Conservation (phyloP, 2,113 vertebrate genomes). For the Climacteris rufus region DNA sequence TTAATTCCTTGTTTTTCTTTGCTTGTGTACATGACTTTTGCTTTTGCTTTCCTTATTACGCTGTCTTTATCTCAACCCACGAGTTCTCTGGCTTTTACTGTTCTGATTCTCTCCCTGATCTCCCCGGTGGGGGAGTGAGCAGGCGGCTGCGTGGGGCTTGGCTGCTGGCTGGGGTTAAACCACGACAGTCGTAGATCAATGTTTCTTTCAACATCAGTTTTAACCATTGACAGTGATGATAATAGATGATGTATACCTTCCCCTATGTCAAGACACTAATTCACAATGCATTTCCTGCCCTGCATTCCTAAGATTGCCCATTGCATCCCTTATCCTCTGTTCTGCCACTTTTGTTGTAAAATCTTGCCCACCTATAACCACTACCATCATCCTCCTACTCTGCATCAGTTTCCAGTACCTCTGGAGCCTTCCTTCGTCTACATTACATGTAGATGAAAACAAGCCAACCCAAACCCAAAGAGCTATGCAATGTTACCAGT, state of each 20-base stretch:
- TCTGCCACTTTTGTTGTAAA: background rate
- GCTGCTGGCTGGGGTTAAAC: background rate
- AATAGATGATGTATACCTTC: background rate
- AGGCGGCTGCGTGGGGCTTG: fast-evolving
- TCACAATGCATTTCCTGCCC: background rate
- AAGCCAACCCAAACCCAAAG: background rate
- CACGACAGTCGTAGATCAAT: background rate
- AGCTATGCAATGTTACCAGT: background rate
- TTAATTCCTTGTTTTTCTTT: background rate
- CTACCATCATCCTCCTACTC: background rate
- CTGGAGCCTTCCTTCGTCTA: too few species aligned
- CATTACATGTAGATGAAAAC: too few species aligned
- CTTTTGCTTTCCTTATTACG: background rate
- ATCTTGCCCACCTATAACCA: background rate
- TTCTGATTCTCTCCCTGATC: background rate
- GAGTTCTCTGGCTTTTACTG: background rate
- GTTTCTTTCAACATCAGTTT: background rate
- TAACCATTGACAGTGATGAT: background rate
- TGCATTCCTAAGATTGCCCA: background rate
- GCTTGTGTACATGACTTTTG: background rate
- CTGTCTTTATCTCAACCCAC: background rate
- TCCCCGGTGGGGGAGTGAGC: background rate
- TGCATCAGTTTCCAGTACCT: background rate
- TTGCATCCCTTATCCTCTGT: background rate
- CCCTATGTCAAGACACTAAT: background rate